Evolutionary conservation across 2,888 invertebrate genomes (phyloP).

Genomic region (Lottia scabra): DNA sequence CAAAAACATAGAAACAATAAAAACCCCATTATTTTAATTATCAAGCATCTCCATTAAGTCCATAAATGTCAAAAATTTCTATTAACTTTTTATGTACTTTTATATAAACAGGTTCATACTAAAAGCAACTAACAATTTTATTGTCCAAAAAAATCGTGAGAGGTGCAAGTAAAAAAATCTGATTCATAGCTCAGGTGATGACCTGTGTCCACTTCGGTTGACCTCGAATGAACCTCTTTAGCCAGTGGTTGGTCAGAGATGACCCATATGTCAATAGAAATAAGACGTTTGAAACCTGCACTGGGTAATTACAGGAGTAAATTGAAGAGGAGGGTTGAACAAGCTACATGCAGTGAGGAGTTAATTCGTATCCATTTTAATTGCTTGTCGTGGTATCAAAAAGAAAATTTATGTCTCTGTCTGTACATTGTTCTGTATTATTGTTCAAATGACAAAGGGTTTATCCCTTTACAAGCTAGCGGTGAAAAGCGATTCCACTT

Average conservation of each 20-base stretch:
- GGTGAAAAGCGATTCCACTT: neutral
- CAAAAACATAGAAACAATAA: too few species aligned
- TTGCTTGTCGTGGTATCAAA: neutral
- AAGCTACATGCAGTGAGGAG: neutral
- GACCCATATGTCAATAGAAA: neutral
- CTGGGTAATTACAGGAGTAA: neutral
- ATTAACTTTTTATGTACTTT: too few species aligned
- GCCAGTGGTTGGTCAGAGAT: neutral
- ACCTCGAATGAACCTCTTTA: neutral
- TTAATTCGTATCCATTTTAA: neutral
- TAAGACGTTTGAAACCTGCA: neutral
- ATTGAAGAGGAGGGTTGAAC: neutral
- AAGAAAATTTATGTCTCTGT: neutral
- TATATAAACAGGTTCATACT: too few species aligned
- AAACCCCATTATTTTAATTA: too few species aligned
- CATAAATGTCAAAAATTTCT: too few species aligned
- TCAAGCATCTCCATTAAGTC: too few species aligned
- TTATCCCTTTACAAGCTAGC: neutral
- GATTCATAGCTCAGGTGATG: neutral
- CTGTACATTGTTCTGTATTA: neutral
- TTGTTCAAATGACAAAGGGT: neutral
- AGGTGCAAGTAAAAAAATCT: too few species aligned
- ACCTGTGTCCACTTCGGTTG: neutral
- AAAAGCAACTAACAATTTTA: too few species aligned
- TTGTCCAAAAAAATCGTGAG: too few species aligned